Evolutionary conservation across 2,797 vertebrate genomes (phyloP), one percentile per base, ranked within the genome.

Genomic region (Pseudocheirus occidentalis): DNA sequence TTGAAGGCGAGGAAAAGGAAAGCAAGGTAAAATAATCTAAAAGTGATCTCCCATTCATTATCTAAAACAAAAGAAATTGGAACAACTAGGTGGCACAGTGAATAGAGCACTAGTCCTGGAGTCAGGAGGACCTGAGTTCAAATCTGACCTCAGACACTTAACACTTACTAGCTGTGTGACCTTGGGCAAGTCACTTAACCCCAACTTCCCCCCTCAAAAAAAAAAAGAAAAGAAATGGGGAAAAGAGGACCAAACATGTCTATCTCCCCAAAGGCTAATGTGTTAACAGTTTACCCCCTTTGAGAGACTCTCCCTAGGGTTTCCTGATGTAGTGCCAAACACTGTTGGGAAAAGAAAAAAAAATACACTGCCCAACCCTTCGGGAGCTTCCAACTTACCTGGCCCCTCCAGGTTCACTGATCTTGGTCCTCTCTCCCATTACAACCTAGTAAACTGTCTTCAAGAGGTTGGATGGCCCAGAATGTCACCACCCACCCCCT

Each of bases 241-340:
- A 40, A 28, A 95, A 95, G 56, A 56, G 13, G 16, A 90, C 62
- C 12, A 29, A 29, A n/a, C 5, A 53, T 52, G 91, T 90, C 57
- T 95, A 92, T 50, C 73, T 95, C 92, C 57, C 31, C 91, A 59
- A 7, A 73, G 31, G 13, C 14, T 95, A 90, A 91, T 92, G 94
- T 92, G n/a, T 54, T 91, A 93, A 53, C 59, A 96, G 94, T 55
- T 18, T 91, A 93, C 58, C 81, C 52, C 27, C 73, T 5, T 13
- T 29, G 40, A 0, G 2, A 93, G 66, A 94, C 92, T 81, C 50
- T 58, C 5, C 57, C 81, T 16, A 46, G 93, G 62, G 95, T 12
- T 91, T 93, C 59, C 92, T 91, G 27, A 92, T 95, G 34, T 31
- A 92, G 14, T 91, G 7, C 3, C 34, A 56, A 73, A 31, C 31